Percentiles rank a stretch among this genome's conserved stretches.
Conservation (phyloP, 2,888 invertebrate genomes). For the Eupithecia inturbata region DNA sequence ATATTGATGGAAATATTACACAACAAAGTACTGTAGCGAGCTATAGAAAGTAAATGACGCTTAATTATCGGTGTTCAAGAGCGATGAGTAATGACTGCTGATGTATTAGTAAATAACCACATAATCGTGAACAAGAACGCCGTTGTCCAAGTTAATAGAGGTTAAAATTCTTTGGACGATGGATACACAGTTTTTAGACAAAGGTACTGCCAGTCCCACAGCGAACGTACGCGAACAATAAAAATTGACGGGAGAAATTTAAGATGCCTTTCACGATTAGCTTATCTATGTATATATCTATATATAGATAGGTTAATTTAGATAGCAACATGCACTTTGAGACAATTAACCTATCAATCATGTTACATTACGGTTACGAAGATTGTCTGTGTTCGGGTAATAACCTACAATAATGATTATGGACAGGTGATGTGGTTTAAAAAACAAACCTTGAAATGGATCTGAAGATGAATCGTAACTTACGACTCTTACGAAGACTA, state of each 20-base stretch:
- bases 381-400: not conserved
- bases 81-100: constrained; percentile 71
- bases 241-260: constrained; percentile 65
- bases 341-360: constrained; percentile 49
- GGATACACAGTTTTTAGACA: constrained; percentile 70
- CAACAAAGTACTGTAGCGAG: constrained; percentile 61
- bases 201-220: constrained; percentile 69
- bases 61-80: constrained; percentile 63
- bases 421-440: not conserved
- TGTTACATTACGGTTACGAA: constrained; percentile 15
- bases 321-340: constrained; percentile 46
- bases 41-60: constrained; percentile 71
- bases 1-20: too few relatives aligned
- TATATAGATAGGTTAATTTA: too few relatives aligned
- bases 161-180: constrained; percentile 68
- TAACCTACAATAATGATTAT: not conserved
- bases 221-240: constrained; percentile 59
- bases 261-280: constrained; percentile 57
- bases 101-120: constrained; percentile 73
- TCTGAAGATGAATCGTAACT: not conserved
- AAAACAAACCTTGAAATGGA: constrained; percentile 6
- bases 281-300: too few relatives aligned
- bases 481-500: constrained; percentile 7
- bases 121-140: constrained; percentile 65
- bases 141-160: constrained; percentile 73